phyloP scores from a whole-genome alignment of 2,888 invertebrate genomes.

The Stenchaetothrips biformis region DNA sequence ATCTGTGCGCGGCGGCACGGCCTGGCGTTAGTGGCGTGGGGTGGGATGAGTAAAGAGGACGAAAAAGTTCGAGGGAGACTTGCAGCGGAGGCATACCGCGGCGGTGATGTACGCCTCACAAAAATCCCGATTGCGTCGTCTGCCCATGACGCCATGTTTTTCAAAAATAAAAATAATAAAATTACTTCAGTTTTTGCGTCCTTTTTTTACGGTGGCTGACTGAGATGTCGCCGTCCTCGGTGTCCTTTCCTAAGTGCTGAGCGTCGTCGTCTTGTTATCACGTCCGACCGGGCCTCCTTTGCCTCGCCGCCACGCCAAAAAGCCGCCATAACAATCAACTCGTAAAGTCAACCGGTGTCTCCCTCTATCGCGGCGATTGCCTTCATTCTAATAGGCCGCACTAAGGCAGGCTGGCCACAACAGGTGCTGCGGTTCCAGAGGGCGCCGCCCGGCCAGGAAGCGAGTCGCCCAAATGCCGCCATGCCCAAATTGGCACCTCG shows the following conservation, averaged over 20 bases:
- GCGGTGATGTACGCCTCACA: too few relatives aligned
- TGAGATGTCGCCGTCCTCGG: too few relatives aligned
- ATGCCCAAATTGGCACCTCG: too few relatives aligned
- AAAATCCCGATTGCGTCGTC: too few relatives aligned
- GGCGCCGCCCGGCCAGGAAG: background rate
- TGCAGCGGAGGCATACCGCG: too few relatives aligned
- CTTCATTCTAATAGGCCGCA: background rate
- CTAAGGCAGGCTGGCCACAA: background rate
- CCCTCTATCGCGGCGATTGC: background rate
- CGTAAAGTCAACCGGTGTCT: background rate
- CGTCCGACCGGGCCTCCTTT: background rate
- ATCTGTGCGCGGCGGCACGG: constrained; percentile 15
- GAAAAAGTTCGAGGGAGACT: background rate
- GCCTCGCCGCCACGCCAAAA: background rate
- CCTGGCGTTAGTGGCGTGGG: background rate
- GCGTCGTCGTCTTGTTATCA: background rate
- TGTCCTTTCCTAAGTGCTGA: too few relatives aligned
- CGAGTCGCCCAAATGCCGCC: too few relatives aligned
- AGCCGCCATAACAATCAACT: constrained; percentile 3
- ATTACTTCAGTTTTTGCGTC: too few relatives aligned
- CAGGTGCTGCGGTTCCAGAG: background rate
- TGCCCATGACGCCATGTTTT: too few relatives aligned
- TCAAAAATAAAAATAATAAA: too few relatives aligned
- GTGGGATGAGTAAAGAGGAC: background rate
- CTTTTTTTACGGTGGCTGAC: too few relatives aligned